Base-by-base conservation (phyloP, 2,888 invertebrate species). In the Torymus aiolomorphi region DNA sequence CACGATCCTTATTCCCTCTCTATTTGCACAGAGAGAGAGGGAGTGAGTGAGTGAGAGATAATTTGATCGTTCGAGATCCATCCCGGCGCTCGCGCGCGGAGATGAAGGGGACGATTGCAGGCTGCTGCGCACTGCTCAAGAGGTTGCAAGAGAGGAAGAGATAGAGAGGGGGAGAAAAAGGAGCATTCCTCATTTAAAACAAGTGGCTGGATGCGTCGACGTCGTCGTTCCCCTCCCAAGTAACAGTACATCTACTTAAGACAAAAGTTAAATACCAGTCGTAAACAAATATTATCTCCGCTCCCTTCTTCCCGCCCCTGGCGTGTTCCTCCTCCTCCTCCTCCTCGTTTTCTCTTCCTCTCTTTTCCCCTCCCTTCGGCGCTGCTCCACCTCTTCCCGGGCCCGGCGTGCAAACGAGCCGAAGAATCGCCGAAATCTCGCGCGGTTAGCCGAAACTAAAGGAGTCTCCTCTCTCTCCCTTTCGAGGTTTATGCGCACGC, bases 211-310 rank as follows among this genome's bases (percentile, higher is more conserved):
- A 5, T 1, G 42, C 42, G 42, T 8, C 42, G 42, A 8, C 42
- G 42, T 42, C 42, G 42, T 42, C 42, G 8, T 42, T 42, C 8
- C 8, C 57, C 70, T 57, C 72, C 14, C 70, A 63, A 57, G 65
- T 74, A 74, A 57, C 42, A 61, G 66, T 59, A 54, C 61, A 73
- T 56, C 67, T 62, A 18, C 49, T 61, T 57, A 51, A 72, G 66
- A 69, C 63, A 69, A 70, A 69, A 79, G 74, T 79, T 70, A 65
- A 63, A 75, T 70, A 63, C 14, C 74, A 69, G 57, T 73, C 69
- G 75, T 79, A 75, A 79, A 79, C 79, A 79, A 79, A 75, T 79
- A 79, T 66, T 67, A 61, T 70, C 71, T 59, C 56, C 59, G 42
- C 11, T n/a, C 24, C 49, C 12, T 59, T 20, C 59, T 31, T 67